Evolutionary conservation across 2,797 vertebrate species (phyloP), one percentile per base, ranked within the genome.

Genomic region (Phaenicophaeus curvirostris): DNA sequence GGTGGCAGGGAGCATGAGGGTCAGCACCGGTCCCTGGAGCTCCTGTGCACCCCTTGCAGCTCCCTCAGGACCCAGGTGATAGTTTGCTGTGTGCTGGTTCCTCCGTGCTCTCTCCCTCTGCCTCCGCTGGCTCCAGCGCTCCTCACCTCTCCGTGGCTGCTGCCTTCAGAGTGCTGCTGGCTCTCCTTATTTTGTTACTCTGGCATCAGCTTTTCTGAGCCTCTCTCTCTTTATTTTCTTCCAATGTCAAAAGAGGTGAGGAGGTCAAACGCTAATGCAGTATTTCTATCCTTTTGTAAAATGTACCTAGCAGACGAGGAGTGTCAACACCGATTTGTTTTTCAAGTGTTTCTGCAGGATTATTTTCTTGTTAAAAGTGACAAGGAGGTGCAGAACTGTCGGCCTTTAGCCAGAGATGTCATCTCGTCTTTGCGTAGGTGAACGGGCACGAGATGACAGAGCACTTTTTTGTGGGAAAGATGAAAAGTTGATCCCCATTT

Each of bases 361-460:
- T 95, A 95, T 96, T 95, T 95, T 92, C 94, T 95, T 96, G 94
- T 95, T 97, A 95, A 95, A 97, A 96, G 96, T 91, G 96, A 96
- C 95, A 94, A 88, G 94, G 88, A 96, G 88, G 96, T 96, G 86
- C 93, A 78, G 91, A 92, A 91, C 87, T 79, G 87, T 72, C 71
- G 72, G 95, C 93, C 95, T 93, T 95, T 94, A 88, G 94, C 94
- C 89, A 83, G 91, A 82, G 83, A 95, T 95, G 91, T 95, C 94
- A 78, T 51, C 95, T 95, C 1, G 0, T 96, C 95, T 96, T 93
- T 85, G 78, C 7, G 51, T 54, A 96, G 96, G 95, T 93, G 95
- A 96, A 89, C 13, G 63, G 88, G 78, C 92, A 63, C 0, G 0
- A 89, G 93, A 89, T 94, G 96, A 92, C 90, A 95, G 93, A 85